Evolutionary conservation across 1,140 invertebrate genomes (phyloP).

Genomic region (Palaemon carinicauda): DNA sequence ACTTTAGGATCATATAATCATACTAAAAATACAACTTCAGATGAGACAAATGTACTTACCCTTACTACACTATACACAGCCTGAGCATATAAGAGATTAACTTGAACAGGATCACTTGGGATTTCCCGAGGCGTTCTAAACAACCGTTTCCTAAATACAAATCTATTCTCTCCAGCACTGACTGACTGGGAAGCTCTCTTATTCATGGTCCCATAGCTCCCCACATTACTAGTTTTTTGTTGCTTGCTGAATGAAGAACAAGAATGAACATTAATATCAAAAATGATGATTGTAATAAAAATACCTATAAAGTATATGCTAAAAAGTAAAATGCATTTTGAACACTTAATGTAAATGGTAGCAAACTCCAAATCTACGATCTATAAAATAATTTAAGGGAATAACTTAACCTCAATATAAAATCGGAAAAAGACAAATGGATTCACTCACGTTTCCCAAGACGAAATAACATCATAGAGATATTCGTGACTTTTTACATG

Average conservation of each 20-base stretch:
- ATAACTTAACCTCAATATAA: too few species aligned
- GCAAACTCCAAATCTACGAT: too few species aligned
- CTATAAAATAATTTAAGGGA: too few species aligned
- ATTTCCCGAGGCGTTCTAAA: conserved; percentile 88
- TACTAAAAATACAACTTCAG: not conserved
- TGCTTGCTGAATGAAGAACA: conserved; percentile 19
- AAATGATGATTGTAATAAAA: too few species aligned
- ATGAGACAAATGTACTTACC: conserved; percentile 68
- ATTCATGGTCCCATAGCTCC: conserved; percentile 23
- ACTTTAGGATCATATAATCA: not conserved
- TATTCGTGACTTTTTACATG: conserved; percentile 94
- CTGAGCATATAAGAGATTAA: conserved; percentile 93
- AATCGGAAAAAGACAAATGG: not conserved
- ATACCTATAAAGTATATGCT: too few species aligned
- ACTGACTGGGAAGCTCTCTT: conserved; percentile 65
- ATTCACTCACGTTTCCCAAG: conserved; percentile 84
- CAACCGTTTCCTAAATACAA: conserved; percentile 90
- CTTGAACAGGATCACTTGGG: conserved; percentile 95
- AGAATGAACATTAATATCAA: too few species aligned
- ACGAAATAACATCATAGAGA: conserved; percentile 91
- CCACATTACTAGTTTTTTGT: conserved; percentile 17
- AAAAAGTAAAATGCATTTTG: too few species aligned
- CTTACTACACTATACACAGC: conserved; percentile 94
- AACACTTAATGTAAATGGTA: too few species aligned
- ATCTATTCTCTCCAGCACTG: conserved; percentile 87